Conservation (phyloP, 92 coral and sea anemone species). For the Metridium senile region DNA sequence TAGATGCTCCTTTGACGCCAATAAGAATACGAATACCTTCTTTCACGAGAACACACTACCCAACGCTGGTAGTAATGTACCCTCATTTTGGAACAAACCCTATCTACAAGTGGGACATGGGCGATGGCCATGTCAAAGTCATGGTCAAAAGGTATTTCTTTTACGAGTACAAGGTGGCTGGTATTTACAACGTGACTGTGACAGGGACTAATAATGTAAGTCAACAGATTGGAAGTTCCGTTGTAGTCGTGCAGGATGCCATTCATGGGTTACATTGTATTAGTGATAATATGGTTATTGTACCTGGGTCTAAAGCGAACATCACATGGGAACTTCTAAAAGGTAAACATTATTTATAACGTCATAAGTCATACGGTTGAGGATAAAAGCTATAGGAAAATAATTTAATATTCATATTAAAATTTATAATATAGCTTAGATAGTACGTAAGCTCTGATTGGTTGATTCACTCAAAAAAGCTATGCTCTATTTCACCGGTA, state of each 20-base stretch:
- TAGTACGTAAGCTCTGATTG: too few relatives aligned
- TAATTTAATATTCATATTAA: too few relatives aligned
- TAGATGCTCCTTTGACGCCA: constrained; percentile 24
- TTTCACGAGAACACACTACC: constrained; percentile 7
- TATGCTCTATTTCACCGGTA: too few relatives aligned
- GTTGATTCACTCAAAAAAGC: too few relatives aligned
- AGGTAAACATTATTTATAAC: constrained; percentile 19
- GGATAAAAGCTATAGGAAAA: not conserved
- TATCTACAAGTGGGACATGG: constrained; percentile 33
- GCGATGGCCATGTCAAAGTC: constrained; percentile 13
- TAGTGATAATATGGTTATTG: not conserved
- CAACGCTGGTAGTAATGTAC: constrained; percentile 6
- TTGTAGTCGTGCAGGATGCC: constrained; percentile 22
- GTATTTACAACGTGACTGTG: constrained; percentile 28
- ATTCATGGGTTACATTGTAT: constrained; percentile 15
- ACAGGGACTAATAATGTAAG: constrained; percentile 27
- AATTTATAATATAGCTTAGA: too few relatives aligned
- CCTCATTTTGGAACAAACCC: constrained; percentile 41
- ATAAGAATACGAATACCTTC: constrained; percentile 20
- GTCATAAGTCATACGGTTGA: not conserved
- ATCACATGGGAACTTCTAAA: constrained; percentile 27
- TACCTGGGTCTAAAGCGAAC: constrained; percentile 12
- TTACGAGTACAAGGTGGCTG: constrained; percentile 18
- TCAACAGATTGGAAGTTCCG: constrained; percentile 14
- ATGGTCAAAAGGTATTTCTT: constrained; percentile 16